phyloP scores from a whole-genome alignment of 2,888 invertebrate genomes.

The Xestia c-nigrum region DNA sequence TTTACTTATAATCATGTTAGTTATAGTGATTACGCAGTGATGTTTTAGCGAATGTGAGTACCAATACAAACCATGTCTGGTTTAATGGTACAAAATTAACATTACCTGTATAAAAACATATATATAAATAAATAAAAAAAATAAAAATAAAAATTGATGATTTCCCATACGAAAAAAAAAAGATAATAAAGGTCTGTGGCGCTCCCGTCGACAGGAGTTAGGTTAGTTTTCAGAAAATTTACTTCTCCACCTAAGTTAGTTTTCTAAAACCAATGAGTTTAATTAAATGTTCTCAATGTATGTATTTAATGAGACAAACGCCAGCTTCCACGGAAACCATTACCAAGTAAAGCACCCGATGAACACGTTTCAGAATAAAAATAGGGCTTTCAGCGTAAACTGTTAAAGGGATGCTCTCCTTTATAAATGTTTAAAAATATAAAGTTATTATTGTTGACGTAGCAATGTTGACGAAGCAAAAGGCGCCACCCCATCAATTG shows the following conservation, averaged over 20 bases:
- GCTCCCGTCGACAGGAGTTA: too few species aligned
- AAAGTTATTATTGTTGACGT: background rate
- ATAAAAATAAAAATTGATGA: too few species aligned
- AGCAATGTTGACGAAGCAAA: background rate
- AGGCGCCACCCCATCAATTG: background rate
- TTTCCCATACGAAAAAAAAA: too few species aligned
- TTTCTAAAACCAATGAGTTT: background rate
- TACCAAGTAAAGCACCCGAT: slow-evolving; percentile 22
- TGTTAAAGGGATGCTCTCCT: slow-evolving; percentile 28
- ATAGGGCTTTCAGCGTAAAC: slow-evolving; percentile 13
- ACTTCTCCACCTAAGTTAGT: background rate
- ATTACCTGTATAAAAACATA: too few species aligned
- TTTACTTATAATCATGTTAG: too few species aligned
- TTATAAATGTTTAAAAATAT: background rate
- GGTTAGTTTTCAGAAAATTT: background rate
- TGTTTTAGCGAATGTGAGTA: too few species aligned
- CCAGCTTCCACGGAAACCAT: slow-evolving; percentile 9
- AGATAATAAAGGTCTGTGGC: too few species aligned
- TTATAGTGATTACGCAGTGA: too few species aligned
- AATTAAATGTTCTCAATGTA: background rate
- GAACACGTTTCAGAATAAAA: slow-evolving; percentile 37
- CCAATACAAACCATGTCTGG: too few species aligned
- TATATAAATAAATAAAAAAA: too few species aligned
- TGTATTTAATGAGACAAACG: slow-evolving; percentile 8
- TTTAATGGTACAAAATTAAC: too few species aligned